Percentiles rank a stretch among this genome's conserved stretches.
phyloP scores from a whole-genome alignment of 2,888 invertebrate genomes.

The Harpagoxenus sublaevis region DNA sequence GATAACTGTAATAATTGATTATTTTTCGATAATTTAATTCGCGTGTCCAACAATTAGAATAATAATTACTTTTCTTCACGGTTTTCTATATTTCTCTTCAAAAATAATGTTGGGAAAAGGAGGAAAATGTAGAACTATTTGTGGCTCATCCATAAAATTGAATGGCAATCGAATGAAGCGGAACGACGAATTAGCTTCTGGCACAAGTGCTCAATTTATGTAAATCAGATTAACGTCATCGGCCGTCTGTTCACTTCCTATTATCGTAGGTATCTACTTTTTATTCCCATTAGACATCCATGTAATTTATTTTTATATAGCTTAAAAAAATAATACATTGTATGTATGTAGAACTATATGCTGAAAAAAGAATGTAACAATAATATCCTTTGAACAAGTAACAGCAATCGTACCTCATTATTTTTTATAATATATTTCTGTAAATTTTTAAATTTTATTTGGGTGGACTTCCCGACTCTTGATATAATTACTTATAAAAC shows the following conservation, averaged over 20 bases:
- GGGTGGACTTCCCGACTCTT: background rate
- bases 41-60: background rate
- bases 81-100: background rate
- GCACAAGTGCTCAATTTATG: constrained; percentile 76
- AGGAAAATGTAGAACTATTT: background rate
- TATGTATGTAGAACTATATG: background rate
- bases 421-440: background rate
- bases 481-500: background rate
- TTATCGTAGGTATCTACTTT: constrained; percentile 75
- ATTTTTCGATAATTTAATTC: constrained; percentile 15
- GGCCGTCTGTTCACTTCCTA: constrained; percentile 72
- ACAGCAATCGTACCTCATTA: background rate
- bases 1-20: background rate
- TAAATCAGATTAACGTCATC: constrained; percentile 80
- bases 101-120: constrained; percentile 6
- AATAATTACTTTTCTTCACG: constrained; percentile 9
- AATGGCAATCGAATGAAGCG: constrained; percentile 61
- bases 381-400: background rate
- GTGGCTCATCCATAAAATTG: constrained; percentile 26
- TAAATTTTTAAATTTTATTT: background rate
- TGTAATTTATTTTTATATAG: constrained; percentile 76
- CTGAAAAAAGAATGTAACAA: background rate
- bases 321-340: constrained; percentile 68
- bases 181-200: constrained; percentile 69
- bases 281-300: constrained; percentile 72